These are phyloP conservation scores for Drosophila aldrichi DNA, from an alignment of 2,888 invertebrate genomes.

Conservation along the genomic window DNA sequence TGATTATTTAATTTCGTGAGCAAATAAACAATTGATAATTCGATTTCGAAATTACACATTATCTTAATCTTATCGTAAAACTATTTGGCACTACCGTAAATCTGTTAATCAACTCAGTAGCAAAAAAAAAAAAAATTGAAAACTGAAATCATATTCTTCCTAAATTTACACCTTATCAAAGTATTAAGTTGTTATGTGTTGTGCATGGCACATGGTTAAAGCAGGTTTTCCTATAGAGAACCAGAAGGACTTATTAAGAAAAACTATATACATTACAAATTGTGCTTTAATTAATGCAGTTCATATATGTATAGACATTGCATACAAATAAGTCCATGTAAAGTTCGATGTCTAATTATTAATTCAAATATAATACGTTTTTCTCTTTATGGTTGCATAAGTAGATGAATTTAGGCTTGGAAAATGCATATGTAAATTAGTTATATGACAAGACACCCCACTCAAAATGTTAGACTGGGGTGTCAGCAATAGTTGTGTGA, in stretches of 20 bases:
- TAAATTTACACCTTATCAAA: slow-evolving; percentile 28
- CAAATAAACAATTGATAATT: neutral
- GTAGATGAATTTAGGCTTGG: slow-evolving; percentile 19
- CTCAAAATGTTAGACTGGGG: slow-evolving; percentile 20
- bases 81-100: slow-evolving; percentile 46
- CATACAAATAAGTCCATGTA: neutral
- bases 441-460: slow-evolving; percentile 21
- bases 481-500: slow-evolving; percentile 38
- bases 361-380: slow-evolving; percentile 7
- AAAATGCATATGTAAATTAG: slow-evolving; percentile 40
- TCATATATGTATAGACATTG: neutral
- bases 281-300: neutral
- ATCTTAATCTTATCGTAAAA: slow-evolving; percentile 57
- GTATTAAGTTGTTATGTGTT: neutral
- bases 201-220: slow-evolving; percentile 6
- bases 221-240: neutral
- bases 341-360: neutral
- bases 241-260: neutral
- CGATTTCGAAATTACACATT: neutral
- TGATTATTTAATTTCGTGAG: neutral
- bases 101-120: slow-evolving; percentile 36
- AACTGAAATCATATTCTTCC: slow-evolving; percentile 48
- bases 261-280: neutral
- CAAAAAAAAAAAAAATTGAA: slow-evolving; percentile 16
- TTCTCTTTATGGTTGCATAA: slow-evolving; percentile 34